phyloP scores from a whole-genome alignment of 2,888 invertebrate species.

The Capitulum mitella region DNA sequence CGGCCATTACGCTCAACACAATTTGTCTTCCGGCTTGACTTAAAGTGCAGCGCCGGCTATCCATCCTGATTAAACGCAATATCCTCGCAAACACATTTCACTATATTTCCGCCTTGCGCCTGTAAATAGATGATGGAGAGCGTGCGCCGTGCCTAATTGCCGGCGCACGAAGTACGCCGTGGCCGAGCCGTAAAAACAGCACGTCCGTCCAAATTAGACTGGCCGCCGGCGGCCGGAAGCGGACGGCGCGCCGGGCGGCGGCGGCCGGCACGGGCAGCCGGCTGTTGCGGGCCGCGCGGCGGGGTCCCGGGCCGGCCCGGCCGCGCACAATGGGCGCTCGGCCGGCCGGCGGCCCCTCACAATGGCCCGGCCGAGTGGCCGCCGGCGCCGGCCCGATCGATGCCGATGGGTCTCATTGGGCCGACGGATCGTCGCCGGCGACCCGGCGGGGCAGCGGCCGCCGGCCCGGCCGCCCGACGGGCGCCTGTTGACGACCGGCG shows the following conservation, averaged over 20 bases:
- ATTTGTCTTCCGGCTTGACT: background rate
- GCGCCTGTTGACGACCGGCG: too few species aligned
- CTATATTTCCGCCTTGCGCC: background rate
- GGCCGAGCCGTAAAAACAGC: too few species aligned
- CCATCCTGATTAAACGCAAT: constrained; percentile 14
- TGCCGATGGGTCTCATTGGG: background rate
- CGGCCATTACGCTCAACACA: background rate
- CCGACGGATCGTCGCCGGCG: background rate
- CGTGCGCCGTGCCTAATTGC: background rate
- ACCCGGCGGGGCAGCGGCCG: background rate
- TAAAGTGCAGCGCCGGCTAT: background rate
- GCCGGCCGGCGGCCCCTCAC: background rate
- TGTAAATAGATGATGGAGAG: background rate
- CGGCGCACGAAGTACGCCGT: background rate
- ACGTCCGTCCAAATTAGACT: background rate
- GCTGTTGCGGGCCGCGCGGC: background rate
- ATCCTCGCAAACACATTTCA: background rate
- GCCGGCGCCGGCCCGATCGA: constrained; percentile 8
- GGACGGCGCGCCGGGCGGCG: too few species aligned
- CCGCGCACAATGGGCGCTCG: background rate
- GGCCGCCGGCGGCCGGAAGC: too few species aligned
- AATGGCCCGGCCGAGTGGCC: background rate
- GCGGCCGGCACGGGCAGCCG: background rate
- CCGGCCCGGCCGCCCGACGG: background rate
- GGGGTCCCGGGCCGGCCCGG: background rate